Conservation (phyloP, 2,888 invertebrate genomes). For the Lymantria monacha region DNA sequence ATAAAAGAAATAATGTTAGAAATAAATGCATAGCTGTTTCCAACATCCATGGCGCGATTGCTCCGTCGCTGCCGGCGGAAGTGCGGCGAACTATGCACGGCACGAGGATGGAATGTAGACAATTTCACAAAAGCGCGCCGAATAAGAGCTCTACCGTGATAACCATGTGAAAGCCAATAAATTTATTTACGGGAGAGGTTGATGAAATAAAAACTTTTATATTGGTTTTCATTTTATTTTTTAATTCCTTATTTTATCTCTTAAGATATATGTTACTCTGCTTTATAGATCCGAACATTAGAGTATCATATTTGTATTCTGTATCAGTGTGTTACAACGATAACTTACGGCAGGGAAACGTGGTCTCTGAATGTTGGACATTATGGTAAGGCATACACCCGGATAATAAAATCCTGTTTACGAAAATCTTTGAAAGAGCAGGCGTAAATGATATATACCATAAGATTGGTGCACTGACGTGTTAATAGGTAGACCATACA, state of each 20-base stretch:
- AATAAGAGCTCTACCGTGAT: constrained; percentile 70
- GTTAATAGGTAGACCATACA: too few relatives aligned
- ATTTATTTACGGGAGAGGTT: constrained; percentile 60
- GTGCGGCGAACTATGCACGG: constrained; percentile 61
- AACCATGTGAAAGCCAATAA: constrained; percentile 68
- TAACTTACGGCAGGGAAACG: too few relatives aligned
- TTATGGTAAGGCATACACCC: too few relatives aligned
- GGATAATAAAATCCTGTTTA: too few relatives aligned
- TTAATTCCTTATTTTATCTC: constrained; percentile 6
- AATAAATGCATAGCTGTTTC: constrained; percentile 51
- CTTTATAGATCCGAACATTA: too few relatives aligned
- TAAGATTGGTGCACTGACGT: too few relatives aligned
- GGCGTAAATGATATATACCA: too few relatives aligned
- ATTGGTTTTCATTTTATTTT: constrained; percentile 47
- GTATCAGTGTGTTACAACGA: too few relatives aligned
- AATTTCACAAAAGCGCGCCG: constrained; percentile 68
- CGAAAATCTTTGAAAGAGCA: too few relatives aligned
- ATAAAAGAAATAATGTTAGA: constrained; percentile 45
- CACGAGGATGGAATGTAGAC: constrained; percentile 63
- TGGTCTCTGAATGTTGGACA: too few relatives aligned
- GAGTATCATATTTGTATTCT: too few relatives aligned
- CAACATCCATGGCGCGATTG: constrained; percentile 54
- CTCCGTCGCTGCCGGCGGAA: constrained; percentile 52
- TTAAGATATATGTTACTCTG: too few relatives aligned
- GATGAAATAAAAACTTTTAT: constrained; percentile 50